Conservation (phyloP, 2,888 invertebrate genomes). For the Adela reaumurella region DNA sequence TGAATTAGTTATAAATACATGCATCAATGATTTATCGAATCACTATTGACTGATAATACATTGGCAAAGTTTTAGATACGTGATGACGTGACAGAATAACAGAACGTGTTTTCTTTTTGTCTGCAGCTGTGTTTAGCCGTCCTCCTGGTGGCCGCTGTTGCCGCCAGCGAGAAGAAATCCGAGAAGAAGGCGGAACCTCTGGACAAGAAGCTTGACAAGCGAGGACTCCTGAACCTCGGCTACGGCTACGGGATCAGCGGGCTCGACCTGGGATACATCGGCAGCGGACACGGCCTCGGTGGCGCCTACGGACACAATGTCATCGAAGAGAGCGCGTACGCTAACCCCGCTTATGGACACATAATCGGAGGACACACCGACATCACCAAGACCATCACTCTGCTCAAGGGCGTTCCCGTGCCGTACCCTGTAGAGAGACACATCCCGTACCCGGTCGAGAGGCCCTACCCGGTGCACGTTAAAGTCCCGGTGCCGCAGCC, state of each 20-base stretch:
- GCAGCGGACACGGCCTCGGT: slow-evolving; percentile 55
- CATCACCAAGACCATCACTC: slow-evolving; percentile 62
- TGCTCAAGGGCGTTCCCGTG: slow-evolving; percentile 62
- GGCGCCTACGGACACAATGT: slow-evolving; percentile 44
- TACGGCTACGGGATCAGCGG: slow-evolving; percentile 77
- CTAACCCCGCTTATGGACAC: slow-evolving; percentile 21
- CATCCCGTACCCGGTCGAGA: slow-evolving; percentile 63
- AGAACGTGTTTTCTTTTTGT: slow-evolving; percentile 14
- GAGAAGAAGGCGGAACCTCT: slow-evolving; percentile 55
- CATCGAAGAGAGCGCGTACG: slow-evolving; percentile 25
- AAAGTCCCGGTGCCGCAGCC: slow-evolving; percentile 68
- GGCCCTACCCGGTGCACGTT: slow-evolving; percentile 64
- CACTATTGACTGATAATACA: no score
- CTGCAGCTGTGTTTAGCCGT: slow-evolving; percentile 67
- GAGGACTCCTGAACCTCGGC: slow-evolving; percentile 74
- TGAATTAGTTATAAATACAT: no score
- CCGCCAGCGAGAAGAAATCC: slow-evolving; percentile 61
- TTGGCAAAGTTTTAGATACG: no score
- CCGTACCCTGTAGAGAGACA: slow-evolving; percentile 63
- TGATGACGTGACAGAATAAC: no score
- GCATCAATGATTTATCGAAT: no score
- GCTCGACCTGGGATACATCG: slow-evolving; percentile 70
- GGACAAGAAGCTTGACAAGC: slow-evolving; percentile 79
- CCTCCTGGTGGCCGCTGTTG: slow-evolving; percentile 72
- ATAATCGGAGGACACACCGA: slow-evolving; percentile 44